Evolutionary conservation across 2,888 invertebrate species (phyloP).

Genomic region (Agrochola macilenta): DNA sequence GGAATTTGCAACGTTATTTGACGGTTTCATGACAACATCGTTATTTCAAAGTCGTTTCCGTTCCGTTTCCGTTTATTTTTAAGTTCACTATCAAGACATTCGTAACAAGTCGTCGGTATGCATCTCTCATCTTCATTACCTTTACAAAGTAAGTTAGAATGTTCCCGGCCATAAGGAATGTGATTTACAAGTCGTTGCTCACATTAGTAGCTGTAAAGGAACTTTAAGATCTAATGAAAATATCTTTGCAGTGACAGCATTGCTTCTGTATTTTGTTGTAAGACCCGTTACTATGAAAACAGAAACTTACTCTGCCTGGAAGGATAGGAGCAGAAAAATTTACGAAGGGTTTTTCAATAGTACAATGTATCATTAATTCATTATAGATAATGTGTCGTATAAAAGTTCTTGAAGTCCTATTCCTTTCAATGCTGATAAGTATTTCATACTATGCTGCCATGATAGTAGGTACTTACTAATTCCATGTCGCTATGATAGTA

Average conservation of each 20-base stretch:
- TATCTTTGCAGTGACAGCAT: slow-evolving; percentile 28
- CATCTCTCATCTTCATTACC: slow-evolving; percentile 39
- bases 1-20: background rate
- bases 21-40: background rate
- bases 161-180: slow-evolving; percentile 16
- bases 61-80: background rate
- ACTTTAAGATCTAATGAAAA: slow-evolving; percentile 36
- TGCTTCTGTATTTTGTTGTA: slow-evolving; percentile 26
- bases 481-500: too few relatives aligned
- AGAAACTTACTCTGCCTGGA: background rate
- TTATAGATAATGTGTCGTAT: background rate
- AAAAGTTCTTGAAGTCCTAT: background rate
- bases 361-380: background rate
- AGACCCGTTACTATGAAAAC: background rate
- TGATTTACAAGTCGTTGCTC: slow-evolving; percentile 33
- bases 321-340: background rate
- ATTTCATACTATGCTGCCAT: background rate
- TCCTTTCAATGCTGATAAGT: background rate
- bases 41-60: background rate
- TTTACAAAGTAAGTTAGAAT: slow-evolving; percentile 47
- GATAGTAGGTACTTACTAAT: too few relatives aligned
- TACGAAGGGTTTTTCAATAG: background rate
- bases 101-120: slow-evolving; percentile 11
- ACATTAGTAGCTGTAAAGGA: slow-evolving; percentile 40
- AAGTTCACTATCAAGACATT: background rate